phyloP scores from a whole-genome alignment of 2,797 vertebrate genomes.

The Pseudotriccus pelzelni region DNA sequence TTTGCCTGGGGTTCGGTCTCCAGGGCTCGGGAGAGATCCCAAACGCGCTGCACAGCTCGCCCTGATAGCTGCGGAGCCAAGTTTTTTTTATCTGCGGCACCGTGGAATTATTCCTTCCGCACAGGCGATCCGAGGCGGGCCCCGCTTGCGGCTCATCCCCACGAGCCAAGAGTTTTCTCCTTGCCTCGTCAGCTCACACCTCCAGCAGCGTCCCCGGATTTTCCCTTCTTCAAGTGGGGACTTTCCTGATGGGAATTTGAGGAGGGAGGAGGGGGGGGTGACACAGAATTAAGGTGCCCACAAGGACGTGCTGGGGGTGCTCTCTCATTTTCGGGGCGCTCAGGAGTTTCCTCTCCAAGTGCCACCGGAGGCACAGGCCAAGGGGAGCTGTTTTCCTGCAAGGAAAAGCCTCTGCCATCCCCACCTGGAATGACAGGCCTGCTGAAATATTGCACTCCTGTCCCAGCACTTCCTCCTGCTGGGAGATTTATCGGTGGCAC shows the following conservation, averaged over 20 bases:
- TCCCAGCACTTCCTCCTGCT: not conserved
- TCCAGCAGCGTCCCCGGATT: not conserved
- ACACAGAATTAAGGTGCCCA: not conserved
- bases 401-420: not conserved
- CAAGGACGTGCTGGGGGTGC: not conserved
- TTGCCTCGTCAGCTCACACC: not conserved
- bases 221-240: not conserved
- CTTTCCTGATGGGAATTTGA: not conserved
- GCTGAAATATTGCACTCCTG: not conserved
- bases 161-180: not conserved
- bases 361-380: not conserved
- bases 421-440: not conserved
- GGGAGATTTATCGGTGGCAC: not conserved
- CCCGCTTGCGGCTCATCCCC: not conserved
- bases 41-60: not conserved
- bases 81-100: not conserved
- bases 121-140: not conserved
- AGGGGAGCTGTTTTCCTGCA: not conserved
- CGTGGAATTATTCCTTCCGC: not conserved
- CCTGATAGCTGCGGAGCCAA: rapidly evolving
- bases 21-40: not conserved
- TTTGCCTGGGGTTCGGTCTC: not conserved
- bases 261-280: not conserved
- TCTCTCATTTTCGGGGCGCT: not conserved
- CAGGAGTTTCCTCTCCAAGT: not conserved